These are phyloP conservation scores for Oceanites oceanicus DNA, from an alignment of 2,113 vertebrate genomes.

Conservation along the genomic window DNA sequence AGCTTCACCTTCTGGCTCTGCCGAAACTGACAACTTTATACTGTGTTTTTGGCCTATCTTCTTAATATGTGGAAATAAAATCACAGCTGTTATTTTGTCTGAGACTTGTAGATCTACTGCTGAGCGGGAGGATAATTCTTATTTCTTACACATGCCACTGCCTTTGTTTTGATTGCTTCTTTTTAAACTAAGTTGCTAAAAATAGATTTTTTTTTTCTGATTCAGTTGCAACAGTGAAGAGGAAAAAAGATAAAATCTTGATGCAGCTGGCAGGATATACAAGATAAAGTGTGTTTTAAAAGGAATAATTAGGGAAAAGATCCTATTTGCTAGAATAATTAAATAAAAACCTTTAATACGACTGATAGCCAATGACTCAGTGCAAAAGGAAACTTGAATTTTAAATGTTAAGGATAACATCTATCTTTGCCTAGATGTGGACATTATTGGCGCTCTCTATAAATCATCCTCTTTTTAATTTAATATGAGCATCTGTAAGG, in stretches of 20 bases:
- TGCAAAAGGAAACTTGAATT: conserved; percentile 37
- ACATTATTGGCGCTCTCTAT: conserved; percentile 18
- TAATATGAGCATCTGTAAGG: conserved; percentile 64
- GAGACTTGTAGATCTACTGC: not conserved
- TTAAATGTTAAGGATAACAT: conserved; percentile 55
- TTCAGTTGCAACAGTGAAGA: not conserved
- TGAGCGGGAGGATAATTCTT: not conserved
- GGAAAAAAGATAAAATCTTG: conserved; percentile 9
- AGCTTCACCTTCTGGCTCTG: conserved; percentile 12
- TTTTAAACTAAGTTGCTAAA: conserved; percentile 29
- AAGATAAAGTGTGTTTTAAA: not conserved
- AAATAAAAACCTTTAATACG: conserved; percentile 11
- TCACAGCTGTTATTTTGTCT: conserved; percentile 32
- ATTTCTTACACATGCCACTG: not conserved
- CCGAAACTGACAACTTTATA: not conserved
- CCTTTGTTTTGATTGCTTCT: conserved; percentile 3
- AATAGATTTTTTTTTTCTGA: conserved; percentile 15
- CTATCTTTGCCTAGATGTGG: conserved; percentile 44
- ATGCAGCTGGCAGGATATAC: not conserved
- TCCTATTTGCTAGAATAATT: conserved; percentile 35
- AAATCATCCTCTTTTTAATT: conserved; percentile 61
- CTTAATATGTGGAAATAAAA: conserved; percentile 15
- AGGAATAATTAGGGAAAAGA: not conserved
- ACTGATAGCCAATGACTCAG: not conserved
- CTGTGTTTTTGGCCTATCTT: not conserved